Evolutionary conservation across 2,888 invertebrate species (phyloP), one percentile per base, ranked within the genome.

Genomic region (Drosophila vallismaia): DNA sequence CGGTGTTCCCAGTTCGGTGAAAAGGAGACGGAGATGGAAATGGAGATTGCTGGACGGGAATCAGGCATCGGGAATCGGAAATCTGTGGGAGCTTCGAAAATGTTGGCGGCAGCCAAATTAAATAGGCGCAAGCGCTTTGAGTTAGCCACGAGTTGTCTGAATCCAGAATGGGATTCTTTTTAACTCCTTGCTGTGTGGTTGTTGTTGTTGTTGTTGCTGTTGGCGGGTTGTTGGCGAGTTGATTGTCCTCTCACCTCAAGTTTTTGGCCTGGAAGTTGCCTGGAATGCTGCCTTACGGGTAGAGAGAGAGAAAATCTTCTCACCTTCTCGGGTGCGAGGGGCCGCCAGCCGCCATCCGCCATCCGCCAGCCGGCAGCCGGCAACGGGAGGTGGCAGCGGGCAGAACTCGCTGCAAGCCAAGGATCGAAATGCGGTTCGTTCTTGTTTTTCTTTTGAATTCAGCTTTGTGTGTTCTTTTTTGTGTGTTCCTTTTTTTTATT

Each of bases 261-360:
- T 76, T 87, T 73, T 83, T 71, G 74, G 77, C 74, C 73, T 56
- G 63, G 33, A 33, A 60, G 66, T 76, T 54, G 73, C 71, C 70
- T 87, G 88, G 88, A 85, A 88, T 88, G 84, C 68, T 76, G 88
- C 87, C 82, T 75, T 74, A 75, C 84, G 85, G 79, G 88, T 86
- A 81, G 83, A 79, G 84, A 86, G 62, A 74, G 82, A 88, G 71
- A 75, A 88, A 84, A 84, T 88, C 79, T 86, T 80, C 82, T 77
- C 87, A 86, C 89, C 86, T 87, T 71, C 53, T 69, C 74, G 66
- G 49, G 66, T 33, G 55, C 64, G 56, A 56, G 57, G 68, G 59
- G 63, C 46, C 19, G 48, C 14, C 29, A 12, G 57, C 24, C 44
- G 19, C 19, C 19, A 19, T 19, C 14, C 14, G 14, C 14, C 14